Evolutionary conservation across 92 coral and sea anemone genomes (phyloP).

Genomic region (Scolanthus callimorphus): DNA sequence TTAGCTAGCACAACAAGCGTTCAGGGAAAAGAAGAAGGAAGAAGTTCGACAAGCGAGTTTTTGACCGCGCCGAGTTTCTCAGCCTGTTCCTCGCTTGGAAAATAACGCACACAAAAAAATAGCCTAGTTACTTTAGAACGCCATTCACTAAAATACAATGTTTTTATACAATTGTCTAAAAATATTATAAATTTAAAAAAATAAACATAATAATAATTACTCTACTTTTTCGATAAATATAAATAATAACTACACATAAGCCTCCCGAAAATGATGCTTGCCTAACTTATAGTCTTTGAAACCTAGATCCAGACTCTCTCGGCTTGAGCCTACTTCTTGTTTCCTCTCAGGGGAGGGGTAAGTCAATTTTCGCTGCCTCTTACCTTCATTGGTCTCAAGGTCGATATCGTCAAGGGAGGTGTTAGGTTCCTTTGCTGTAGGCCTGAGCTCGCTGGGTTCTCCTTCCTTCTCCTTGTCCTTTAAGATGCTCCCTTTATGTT

Average conservation of each 20-base stretch:
- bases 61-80: no score
- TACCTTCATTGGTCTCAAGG: neutral
- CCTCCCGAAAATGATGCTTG: neutral
- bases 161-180: no score
- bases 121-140: no score
- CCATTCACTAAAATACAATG: no score
- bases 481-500: neutral
- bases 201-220: no score
- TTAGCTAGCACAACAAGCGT: no score
- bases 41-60: no score
- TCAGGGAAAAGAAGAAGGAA: no score
- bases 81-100: no score
- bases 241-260: conserved; percentile 1
- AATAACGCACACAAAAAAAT: no score
- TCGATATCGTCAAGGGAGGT: neutral
- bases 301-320: neutral
- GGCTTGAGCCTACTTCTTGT: neutral
- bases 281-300: conserved; percentile 3
- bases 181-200: no score
- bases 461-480: neutral
- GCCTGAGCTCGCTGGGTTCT: neutral
- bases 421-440: neutral
- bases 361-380: neutral
- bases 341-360: neutral
- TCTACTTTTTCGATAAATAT: no score